Base-by-base conservation (phyloP, 2,113 vertebrate species). In the Coracopsis vasa region DNA sequence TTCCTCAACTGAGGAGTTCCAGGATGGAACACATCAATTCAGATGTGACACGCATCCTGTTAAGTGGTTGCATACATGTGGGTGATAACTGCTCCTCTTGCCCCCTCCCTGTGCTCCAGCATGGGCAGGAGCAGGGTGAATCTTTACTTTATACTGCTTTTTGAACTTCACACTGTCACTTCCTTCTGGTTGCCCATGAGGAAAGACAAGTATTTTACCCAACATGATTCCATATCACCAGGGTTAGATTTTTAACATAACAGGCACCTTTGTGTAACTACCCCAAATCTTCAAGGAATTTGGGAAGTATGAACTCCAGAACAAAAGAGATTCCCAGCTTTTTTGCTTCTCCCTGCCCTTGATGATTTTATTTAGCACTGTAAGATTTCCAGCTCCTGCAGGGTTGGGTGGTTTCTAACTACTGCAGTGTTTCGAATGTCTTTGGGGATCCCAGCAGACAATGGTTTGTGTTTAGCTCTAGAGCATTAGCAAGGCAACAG, bases 161-260 rank as follows among this genome's bases (percentile, higher is more conserved):
- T 73, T 42, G 25, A 31, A 24, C 33, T 39, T 48, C 2, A 39
- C 77, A 53, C 21, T 44, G 16, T 61, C 3, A 0, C 54, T 58
- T 13, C 10, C 44, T 72, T 11, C 47, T 64, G 35, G 7, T 29
- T 64, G 31, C 39, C 47, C 29, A 1, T 29, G 28, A 48, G 60
- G 21, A 45, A 29, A 56, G 29, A 29, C 0, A 1, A 75, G 27
- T 24, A 10, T 27, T 45, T 47, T 29, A 3, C 35, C 14, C 10
- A 19, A 9, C 20, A 11, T 2, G 0, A 0, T 2, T 13, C 27
- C 9, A 1, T 35, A n/a, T 13, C 9, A 3, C 0, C 5, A 39
- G 44, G 54, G 39, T 53, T 35, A 6, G 9, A 6, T 39, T 69
- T 41, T 28, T 39, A 37, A 54, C 24, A 3, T 35, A 7, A 18